Percentiles rank a stretch among this genome's conserved stretches.
These are phyloP conservation scores for Mustela nigripes DNA, from an alignment of 2,113 vertebrate species.

Conservation along the genomic window DNA sequence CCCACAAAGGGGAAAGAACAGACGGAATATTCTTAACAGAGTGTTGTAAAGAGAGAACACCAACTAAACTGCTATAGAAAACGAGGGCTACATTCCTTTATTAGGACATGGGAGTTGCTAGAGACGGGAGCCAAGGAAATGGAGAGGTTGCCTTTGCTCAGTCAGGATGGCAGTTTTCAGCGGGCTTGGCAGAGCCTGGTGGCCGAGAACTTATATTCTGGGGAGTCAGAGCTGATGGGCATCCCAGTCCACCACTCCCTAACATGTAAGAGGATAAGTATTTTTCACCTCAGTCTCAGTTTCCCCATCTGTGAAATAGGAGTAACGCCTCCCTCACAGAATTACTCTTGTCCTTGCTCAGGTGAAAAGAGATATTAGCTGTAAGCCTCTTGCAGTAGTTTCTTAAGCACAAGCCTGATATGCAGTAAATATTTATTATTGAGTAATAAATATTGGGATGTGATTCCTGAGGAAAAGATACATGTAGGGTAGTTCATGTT, in stretches of 20 bases:
- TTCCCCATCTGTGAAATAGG: not conserved
- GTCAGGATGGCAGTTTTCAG: not conserved
- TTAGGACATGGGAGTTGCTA: slow-evolving; percentile 27
- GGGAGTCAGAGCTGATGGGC: not conserved
- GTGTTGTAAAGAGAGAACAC: slow-evolving; percentile 63
- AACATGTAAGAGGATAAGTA: not conserved
- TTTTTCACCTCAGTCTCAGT: not conserved
- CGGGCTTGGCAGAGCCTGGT: not conserved
- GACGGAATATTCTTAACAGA: slow-evolving; percentile 73
- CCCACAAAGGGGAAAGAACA: slow-evolving; percentile 51
- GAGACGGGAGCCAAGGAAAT: not conserved
- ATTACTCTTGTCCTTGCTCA: not conserved
- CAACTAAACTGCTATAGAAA: slow-evolving; percentile 55
- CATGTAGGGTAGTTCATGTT: not conserved
- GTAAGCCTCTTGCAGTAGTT: not conserved
- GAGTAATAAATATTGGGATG: not conserved
- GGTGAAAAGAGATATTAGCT: not conserved
- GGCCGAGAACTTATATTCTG: not conserved
- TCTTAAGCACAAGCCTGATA: not conserved
- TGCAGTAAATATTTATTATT: not conserved
- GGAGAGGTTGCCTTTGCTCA: not conserved
- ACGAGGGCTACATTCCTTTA: slow-evolving; percentile 63
- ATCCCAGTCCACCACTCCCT: not conserved
- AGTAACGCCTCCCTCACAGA: not conserved
- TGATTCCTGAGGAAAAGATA: not conserved